Base-by-base conservation (phyloP, 2,797 vertebrate species). In the Amniataba percoides region DNA sequence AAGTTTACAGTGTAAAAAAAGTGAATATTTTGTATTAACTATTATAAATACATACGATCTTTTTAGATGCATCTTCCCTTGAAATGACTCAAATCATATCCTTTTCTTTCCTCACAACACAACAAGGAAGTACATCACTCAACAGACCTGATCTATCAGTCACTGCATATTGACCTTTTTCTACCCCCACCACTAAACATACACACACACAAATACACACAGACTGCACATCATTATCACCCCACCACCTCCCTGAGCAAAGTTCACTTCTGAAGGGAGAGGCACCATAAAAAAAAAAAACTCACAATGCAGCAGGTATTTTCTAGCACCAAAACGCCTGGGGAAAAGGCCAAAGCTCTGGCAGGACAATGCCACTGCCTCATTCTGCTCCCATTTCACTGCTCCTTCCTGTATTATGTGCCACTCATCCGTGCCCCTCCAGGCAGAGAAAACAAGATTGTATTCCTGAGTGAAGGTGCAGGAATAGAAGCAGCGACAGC, bases 241-340 rank as follows among this genome's bases (percentile, higher is more conserved):
- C 31, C 39, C 5, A 55, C 55, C 78, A 48, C 71, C 68, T 70
- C 80, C 81, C 64, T 52, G 78, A 74, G 49, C 88, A 90, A 93
- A 93, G 88, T 90, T 91, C 85, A 84, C 58, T 69, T 72, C 65
- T 74, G 45, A 75, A 72, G 11, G 43, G 36, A 81, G 71, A 77
- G 60, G 75, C 45, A 0, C 58, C 71, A 87, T 87, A 84, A 84
- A 45, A 90, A 76, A 84, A 84, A 45, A 90, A 76, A 52, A 15
- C 59, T 46, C 39, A 86, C 70, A 87, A 81, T 72, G 74, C 57
- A 74, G 57, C 73, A 75, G 76, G 65, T 80, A 80, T 80, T 78
- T 78, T 81, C 36, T 34, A 19, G 27, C 71, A 42, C 34, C 11
- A 63, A 65, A 55, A 62, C 1, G n/a, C 78, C 80, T 6, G 46